A percentile compares a stretch with the other conserved stretches of the same genome.
Conservation (phyloP, 1,140 invertebrate species). For the Globodera rostochiensis region DNA sequence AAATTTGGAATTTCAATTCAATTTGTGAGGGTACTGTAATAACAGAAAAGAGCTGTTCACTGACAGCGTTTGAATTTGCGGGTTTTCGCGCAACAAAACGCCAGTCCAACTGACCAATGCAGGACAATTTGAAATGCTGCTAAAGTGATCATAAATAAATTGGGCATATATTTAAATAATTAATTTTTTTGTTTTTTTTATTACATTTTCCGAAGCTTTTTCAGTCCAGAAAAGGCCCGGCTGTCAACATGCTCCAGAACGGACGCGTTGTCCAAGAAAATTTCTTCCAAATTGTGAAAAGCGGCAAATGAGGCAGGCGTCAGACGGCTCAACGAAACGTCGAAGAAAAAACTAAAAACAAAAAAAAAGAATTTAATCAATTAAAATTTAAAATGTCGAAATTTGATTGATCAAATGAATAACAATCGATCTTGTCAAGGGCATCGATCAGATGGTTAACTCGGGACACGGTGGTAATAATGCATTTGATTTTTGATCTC, state of each 20-base stretch:
- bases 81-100: slow-evolving; percentile 37
- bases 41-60: background rate
- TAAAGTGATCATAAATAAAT: slow-evolving; percentile 30
- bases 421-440: no score
- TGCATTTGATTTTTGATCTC: no score
- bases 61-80: slow-evolving; percentile 43
- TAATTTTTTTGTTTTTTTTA: slow-evolving; percentile 20
- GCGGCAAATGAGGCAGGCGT: slow-evolving; percentile 7
- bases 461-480: no score
- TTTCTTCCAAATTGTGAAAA: slow-evolving; percentile 6
- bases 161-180: background rate
- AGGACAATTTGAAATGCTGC: slow-evolving; percentile 51
- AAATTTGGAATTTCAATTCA: background rate
- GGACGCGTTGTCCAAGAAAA: slow-evolving; percentile 38
- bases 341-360: background rate
- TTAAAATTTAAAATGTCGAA: no score
- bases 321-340: slow-evolving; percentile 1
- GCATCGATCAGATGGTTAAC: no score
- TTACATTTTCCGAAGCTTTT: slow-evolving; percentile 47
- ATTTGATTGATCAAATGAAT: no score
- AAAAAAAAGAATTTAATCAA: background rate
- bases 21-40: slow-evolving; percentile 26
- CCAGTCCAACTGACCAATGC: slow-evolving; percentile 32
- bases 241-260: slow-evolving; percentile 39
- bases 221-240: slow-evolving; percentile 37